A percentile compares a stretch with the other conserved stretches of the same genome.
Conservation (phyloP, 2,888 invertebrate genomes). For the Meliscaeva auricollis region DNA sequence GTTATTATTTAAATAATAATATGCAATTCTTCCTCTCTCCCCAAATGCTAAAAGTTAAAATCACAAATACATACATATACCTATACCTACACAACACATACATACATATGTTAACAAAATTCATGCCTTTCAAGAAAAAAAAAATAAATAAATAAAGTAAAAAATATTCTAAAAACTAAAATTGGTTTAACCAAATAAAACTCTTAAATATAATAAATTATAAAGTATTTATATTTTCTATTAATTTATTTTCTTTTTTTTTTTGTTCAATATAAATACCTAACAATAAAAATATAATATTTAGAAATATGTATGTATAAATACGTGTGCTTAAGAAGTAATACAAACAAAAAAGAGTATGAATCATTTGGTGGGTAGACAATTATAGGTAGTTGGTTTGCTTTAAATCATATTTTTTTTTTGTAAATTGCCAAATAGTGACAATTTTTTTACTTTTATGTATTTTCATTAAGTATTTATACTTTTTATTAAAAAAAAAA, state of each 20-base stretch:
- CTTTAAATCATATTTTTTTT: not conserved
- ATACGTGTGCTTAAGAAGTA: conserved; percentile 34
- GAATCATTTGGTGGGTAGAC: conserved; percentile 71
- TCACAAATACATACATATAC: not conserved
- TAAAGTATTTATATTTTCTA: too few species aligned
- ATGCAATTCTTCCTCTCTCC: conserved; percentile 4
- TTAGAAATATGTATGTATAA: conserved; percentile 38
- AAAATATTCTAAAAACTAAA: conserved; percentile 20
- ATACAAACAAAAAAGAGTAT: conserved; percentile 44
- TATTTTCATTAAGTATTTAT: conserved; percentile 46
- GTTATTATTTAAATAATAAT: conserved; percentile 7
- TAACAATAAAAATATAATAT: not conserved
- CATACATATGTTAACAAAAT: not conserved
- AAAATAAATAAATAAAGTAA: not conserved
- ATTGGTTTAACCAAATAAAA: conserved; percentile 42
- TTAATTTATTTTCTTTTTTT: conserved; percentile 48
- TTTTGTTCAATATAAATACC: not conserved
- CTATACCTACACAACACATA: not conserved
- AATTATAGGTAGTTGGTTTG: conserved; percentile 33
- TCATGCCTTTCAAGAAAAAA: conserved; percentile 45
- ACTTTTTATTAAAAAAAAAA: conserved; percentile 21
- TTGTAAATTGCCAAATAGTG: conserved; percentile 27
- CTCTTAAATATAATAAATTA: conserved; percentile 35
- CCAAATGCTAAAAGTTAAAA: conserved; percentile 18
- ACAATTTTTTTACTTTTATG: conserved; percentile 18